phyloP scores from a whole-genome alignment of 2,113 vertebrate genomes.

The Turnix velox region DNA sequence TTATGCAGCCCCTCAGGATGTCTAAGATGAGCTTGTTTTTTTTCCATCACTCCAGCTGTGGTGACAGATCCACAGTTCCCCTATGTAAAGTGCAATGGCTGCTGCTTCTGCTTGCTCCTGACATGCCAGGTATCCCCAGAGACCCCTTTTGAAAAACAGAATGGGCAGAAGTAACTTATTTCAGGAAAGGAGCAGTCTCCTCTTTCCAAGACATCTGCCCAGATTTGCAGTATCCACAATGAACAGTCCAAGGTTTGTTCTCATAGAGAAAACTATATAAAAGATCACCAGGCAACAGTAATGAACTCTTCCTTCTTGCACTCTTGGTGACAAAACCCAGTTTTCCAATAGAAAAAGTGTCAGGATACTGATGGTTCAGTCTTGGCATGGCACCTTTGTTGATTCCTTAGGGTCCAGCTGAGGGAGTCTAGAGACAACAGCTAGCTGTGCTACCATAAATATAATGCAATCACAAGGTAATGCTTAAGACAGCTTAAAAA shows the following conservation, averaged over 20 bases:
- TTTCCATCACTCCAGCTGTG: accelerated
- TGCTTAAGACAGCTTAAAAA: not conserved
- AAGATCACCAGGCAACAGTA: accelerated
- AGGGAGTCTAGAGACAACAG: not conserved
- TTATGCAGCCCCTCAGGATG: not conserved
- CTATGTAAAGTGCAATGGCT: not conserved
- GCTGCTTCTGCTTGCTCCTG: not conserved
- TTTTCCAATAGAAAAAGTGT: not conserved
- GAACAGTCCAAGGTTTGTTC: not conserved
- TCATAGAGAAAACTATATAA: not conserved
- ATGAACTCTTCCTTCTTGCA: not conserved
- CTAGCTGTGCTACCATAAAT: not conserved
- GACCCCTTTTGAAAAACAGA: not conserved
- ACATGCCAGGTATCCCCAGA: accelerated
- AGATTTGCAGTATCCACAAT: not conserved
- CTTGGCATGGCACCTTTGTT: not conserved
- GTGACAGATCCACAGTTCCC: not conserved
- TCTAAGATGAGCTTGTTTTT: not conserved
- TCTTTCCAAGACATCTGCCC: not conserved
- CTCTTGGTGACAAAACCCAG: not conserved
- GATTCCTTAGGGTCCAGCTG: not conserved
- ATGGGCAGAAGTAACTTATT: not conserved
- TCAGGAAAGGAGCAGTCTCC: not conserved
- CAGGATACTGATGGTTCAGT: not conserved
- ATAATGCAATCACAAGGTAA: not conserved